These are phyloP conservation scores for Rhopalosiphum nymphaeae DNA, from an alignment of 2,888 invertebrate genomes.

Conservation along the genomic window DNA sequence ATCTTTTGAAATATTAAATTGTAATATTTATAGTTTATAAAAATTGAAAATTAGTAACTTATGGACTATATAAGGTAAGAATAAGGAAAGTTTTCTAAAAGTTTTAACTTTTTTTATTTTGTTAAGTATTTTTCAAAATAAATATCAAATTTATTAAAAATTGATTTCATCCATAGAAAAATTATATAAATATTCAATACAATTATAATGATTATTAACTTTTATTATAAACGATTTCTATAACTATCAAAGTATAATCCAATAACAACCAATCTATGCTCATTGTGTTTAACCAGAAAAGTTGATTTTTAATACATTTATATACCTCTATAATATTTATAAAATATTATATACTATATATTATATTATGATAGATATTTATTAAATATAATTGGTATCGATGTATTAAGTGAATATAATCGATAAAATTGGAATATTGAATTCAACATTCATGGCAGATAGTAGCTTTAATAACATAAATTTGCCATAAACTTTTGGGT, in stretches of 20 bases:
- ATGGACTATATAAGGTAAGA: neutral
- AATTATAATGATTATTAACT: neutral
- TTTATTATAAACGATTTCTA: neutral
- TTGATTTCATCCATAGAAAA: neutral
- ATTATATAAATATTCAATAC: neutral
- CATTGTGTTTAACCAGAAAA: neutral
- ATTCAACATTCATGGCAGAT: neutral
- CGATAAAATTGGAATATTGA: neutral
- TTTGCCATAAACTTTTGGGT: neutral
- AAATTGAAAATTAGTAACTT: neutral
- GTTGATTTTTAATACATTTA: neutral
- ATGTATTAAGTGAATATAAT: neutral
- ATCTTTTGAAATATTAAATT: neutral
- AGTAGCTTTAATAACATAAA: neutral
- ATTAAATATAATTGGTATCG: neutral
- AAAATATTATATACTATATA: neutral
- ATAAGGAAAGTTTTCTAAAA: neutral
- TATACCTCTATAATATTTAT: neutral
- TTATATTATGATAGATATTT: neutral
- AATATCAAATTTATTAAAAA: neutral
- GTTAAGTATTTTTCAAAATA: neutral
- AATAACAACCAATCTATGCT: neutral
- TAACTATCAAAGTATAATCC: neutral
- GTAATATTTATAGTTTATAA: neutral
- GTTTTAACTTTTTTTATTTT: neutral